Conservation (phyloP, 2,797 vertebrate genomes). For the Sciurus vulgaris region DNA sequence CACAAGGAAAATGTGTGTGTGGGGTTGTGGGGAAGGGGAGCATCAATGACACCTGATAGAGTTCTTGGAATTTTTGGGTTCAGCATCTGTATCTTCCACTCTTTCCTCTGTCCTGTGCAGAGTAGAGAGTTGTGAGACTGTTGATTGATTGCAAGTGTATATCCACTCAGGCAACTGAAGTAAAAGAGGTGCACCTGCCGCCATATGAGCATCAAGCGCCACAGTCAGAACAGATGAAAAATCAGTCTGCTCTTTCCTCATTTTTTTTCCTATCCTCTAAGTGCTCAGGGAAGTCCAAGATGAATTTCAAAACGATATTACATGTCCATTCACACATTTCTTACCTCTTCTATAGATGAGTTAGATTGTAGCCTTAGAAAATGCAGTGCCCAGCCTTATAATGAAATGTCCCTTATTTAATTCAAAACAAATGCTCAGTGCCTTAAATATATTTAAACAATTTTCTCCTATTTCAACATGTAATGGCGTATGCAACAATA, state of each 20-base stretch:
- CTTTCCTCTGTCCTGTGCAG: not conserved
- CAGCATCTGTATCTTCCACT: not conserved
- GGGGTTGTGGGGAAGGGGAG: not conserved
- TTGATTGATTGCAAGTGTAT: not conserved
- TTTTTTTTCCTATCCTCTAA: not conserved
- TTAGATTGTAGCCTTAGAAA: not conserved
- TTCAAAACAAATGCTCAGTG: not conserved
- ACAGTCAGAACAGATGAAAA: no score
- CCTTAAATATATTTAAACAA: not conserved
- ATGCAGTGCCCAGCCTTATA: not conserved
- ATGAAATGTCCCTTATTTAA: not conserved
- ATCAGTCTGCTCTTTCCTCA: not conserved
- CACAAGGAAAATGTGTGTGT: not conserved
- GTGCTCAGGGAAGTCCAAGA: not conserved
- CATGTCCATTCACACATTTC: not conserved
- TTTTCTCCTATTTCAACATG: not conserved
- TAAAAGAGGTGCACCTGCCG: not conserved
- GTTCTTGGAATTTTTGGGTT: not conserved
- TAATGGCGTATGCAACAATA: not conserved
- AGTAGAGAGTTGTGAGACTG: not conserved
- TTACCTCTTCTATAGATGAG: not conserved
- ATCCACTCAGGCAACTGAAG: not conserved
- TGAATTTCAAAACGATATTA: not conserved
- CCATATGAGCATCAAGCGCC: accelerated
- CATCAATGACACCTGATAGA: not conserved